Percentiles rank a stretch among this genome's conserved stretches.
Evolutionary conservation across 2,113 vertebrate species (phyloP).

Genomic region (Microcebus lehilahytsara): DNA sequence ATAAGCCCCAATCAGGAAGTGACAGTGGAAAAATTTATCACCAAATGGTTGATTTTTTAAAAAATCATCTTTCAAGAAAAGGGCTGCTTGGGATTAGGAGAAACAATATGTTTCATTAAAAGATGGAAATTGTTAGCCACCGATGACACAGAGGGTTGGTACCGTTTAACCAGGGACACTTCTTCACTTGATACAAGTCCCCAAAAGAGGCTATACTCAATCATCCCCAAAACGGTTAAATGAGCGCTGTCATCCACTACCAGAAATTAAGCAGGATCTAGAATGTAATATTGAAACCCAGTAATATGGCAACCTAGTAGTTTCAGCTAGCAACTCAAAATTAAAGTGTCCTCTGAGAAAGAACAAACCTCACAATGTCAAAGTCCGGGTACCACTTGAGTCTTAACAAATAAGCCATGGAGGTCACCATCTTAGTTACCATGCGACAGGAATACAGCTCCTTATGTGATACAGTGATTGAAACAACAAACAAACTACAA

Average conservation of each 20-base stretch:
- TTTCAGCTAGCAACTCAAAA: not conserved
- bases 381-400: not conserved
- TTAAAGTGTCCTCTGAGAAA: constrained; percentile 27
- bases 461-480: not conserved
- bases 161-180: not conserved
- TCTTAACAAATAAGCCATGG: not conserved
- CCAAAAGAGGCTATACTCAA: not conserved
- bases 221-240: not conserved
- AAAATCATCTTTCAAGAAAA: not conserved
- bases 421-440: not conserved
- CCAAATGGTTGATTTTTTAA: not conserved
- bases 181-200: not conserved
- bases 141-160: not conserved
- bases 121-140: not conserved
- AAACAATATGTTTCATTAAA: not conserved
- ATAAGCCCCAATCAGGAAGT: not conserved
- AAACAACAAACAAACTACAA: not conserved
- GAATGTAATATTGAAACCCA: constrained; percentile 23
- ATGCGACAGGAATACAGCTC: not conserved
- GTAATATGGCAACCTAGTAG: not conserved
- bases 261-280: constrained; percentile 15
- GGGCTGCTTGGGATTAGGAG: not conserved
- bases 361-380: not conserved
- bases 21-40: not conserved
- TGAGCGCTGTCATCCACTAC: not conserved